Evolutionary conservation across 2,113 vertebrate genomes (phyloP).

Genomic region (Kobus ellipsiprymnus): DNA sequence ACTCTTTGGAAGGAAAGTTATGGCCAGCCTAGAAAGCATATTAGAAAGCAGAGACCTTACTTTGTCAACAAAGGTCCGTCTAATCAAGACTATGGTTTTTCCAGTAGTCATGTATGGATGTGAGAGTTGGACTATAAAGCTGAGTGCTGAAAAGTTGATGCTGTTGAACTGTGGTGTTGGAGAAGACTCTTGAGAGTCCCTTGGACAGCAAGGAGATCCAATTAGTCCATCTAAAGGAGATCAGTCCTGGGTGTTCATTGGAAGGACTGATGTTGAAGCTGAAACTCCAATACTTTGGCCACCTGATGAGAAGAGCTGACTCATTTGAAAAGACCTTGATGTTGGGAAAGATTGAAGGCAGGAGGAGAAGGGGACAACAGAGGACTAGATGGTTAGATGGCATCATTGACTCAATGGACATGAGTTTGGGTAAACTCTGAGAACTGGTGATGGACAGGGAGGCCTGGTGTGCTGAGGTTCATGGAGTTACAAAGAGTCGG

Average conservation of each 20-base stretch:
- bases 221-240: background rate
- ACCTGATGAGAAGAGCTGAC: background rate
- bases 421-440: background rate
- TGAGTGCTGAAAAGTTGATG: background rate
- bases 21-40: background rate
- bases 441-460: background rate
- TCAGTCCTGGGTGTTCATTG: background rate
- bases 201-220: background rate
- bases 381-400: background rate
- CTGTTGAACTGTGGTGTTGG: background rate
- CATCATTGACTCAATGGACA: background rate
- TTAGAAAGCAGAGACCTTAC: background rate
- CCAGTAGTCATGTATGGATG: background rate
- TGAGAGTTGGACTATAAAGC: background rate
- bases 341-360: background rate
- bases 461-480: background rate
- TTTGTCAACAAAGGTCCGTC: background rate
- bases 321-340: background rate
- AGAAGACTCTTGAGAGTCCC: background rate
- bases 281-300: background rate
- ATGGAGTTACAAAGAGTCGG: rapidly evolving
- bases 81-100: background rate
- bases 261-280: background rate
- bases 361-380: background rate
- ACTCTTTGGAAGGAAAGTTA: background rate